These are phyloP conservation scores for Epizoanthus ramosus DNA, from an alignment of 92 coral and sea anemone genomes.

Conservation along the genomic window DNA sequence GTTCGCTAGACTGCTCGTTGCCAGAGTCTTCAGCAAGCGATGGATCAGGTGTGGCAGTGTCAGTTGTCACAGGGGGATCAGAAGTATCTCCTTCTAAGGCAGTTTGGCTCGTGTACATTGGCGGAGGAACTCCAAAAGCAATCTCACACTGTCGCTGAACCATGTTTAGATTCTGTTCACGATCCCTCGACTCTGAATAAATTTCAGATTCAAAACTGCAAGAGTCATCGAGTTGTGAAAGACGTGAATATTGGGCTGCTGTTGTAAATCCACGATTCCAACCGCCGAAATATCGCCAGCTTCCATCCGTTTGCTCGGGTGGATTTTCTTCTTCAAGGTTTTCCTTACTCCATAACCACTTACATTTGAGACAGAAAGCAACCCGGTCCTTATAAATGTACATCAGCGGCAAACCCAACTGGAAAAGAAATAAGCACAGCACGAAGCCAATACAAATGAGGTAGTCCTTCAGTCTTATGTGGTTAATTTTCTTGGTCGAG, in stretches of 20 bases:
- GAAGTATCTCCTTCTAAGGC: constrained; percentile 24
- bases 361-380: constrained; percentile 34
- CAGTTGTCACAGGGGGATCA: not conserved
- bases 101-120: not conserved
- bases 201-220: constrained; percentile 38
- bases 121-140: constrained; percentile 42
- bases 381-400: constrained; percentile 37
- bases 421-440: constrained; percentile 30
- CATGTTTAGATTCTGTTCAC: constrained; percentile 4
- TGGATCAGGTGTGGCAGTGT: not conserved
- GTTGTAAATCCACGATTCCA: constrained; percentile 10
- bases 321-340: not conserved
- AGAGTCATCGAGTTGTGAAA: constrained; percentile 45
- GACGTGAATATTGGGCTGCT: constrained; percentile 21
- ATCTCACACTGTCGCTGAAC: constrained; percentile 33
- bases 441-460: constrained; percentile 45
- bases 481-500: not conserved
- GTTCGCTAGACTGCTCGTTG: not conserved
- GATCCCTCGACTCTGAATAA: constrained; percentile 27
- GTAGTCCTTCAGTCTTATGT: constrained; percentile 32
- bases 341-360: constrained; percentile 32
- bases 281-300: constrained; percentile 24
- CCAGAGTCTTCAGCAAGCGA: not conserved
- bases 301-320: not conserved
- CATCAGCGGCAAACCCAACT: constrained; percentile 31